Evolutionary conservation across 1,140 invertebrate genomes (phyloP).

Genomic region (Leptoteleia sp.): DNA sequence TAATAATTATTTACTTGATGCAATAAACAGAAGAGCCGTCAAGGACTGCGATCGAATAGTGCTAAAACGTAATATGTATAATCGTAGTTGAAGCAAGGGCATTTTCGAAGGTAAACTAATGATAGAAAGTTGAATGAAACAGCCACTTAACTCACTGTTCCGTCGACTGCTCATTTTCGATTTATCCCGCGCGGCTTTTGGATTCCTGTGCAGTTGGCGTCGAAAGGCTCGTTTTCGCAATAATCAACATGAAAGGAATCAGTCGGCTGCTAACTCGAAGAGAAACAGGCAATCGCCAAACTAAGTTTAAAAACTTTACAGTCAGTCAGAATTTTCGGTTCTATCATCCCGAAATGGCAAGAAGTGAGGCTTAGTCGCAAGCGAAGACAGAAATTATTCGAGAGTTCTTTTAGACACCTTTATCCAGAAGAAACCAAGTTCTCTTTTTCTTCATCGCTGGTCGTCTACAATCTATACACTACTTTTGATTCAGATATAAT

Average conservation of each 20-base stretch:
- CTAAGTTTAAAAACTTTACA: conserved; percentile 70
- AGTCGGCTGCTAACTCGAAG: conserved; percentile 51
- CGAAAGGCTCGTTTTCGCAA: conserved; percentile 61
- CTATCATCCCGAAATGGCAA: conserved; percentile 57
- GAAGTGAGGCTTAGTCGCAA: conserved; percentile 45
- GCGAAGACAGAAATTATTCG: conserved; percentile 60
- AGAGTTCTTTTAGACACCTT: conserved; percentile 62
- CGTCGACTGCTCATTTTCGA: conserved; percentile 63
- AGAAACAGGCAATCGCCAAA: conserved; percentile 68
- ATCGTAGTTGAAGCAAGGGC: conserved; percentile 40
- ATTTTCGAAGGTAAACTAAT: conserved; percentile 53
- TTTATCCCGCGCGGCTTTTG: conserved; percentile 51
- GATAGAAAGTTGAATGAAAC: conserved; percentile 56
- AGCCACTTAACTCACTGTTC: conserved; percentile 60
- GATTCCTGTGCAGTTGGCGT: conserved; percentile 50
- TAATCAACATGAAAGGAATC: conserved; percentile 65
- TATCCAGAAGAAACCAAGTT: conserved; percentile 21
- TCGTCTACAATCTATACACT: too few species aligned
- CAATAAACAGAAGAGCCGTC: too few species aligned
- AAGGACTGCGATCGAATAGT: too few species aligned
- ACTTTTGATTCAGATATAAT: too few species aligned
- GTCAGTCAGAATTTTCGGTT: conserved; percentile 66
- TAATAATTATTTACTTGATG: too few species aligned
- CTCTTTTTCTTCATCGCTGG: too few species aligned
- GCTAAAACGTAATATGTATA: conserved; percentile 41